Percentiles rank a stretch among this genome's conserved stretches.
Conservation (phyloP, 2,113 vertebrate genomes). For the Bubo bubo region DNA sequence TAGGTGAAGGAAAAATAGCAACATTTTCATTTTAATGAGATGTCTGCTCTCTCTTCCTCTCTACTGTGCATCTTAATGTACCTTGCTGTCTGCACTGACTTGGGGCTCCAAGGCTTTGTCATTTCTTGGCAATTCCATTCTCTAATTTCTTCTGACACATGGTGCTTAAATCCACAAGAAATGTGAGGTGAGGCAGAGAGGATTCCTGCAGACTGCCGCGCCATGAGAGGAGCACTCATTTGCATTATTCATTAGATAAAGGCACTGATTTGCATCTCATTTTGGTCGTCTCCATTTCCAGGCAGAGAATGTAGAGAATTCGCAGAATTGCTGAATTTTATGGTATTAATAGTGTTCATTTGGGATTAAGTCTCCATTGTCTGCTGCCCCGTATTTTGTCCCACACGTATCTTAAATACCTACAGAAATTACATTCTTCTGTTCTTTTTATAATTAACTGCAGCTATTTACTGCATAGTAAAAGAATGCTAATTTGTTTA, state of each 20-base stretch:
- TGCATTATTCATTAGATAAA: slow-evolving; percentile 86
- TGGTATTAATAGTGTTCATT: slow-evolving; percentile 56
- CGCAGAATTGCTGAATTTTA: slow-evolving; percentile 45
- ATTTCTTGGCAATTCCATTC: slow-evolving; percentile 69
- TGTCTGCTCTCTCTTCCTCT: slow-evolving; percentile 59
- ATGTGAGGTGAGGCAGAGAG: slow-evolving; percentile 75
- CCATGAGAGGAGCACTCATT: slow-evolving; percentile 72
- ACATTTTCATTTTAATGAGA: slow-evolving; percentile 79
- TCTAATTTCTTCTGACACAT: slow-evolving; percentile 81
- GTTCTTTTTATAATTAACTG: slow-evolving; percentile 38
- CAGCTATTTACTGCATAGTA: slow-evolving; percentile 29
- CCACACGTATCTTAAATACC: not conserved
- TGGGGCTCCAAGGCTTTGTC: slow-evolving; percentile 70
- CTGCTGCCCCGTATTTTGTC: slow-evolving; percentile 44
- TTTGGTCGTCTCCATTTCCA: slow-evolving; percentile 65
- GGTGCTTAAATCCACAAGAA: slow-evolving; percentile 77
- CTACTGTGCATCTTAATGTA: slow-evolving; percentile 62
- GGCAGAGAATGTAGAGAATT: slow-evolving; percentile 59
- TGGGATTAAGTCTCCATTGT: slow-evolving; percentile 32
- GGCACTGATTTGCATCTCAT: slow-evolving; percentile 81
- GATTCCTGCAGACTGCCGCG: slow-evolving; percentile 74
- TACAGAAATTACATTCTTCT: not conserved
- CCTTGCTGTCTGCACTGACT: slow-evolving; percentile 63
- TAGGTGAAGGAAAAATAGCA: slow-evolving; percentile 76
- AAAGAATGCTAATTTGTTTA: slow-evolving; percentile 36